These are phyloP conservation scores for Uromys caudimaculatus DNA, from an alignment of 2,797 vertebrate genomes.

Conservation along the genomic window DNA sequence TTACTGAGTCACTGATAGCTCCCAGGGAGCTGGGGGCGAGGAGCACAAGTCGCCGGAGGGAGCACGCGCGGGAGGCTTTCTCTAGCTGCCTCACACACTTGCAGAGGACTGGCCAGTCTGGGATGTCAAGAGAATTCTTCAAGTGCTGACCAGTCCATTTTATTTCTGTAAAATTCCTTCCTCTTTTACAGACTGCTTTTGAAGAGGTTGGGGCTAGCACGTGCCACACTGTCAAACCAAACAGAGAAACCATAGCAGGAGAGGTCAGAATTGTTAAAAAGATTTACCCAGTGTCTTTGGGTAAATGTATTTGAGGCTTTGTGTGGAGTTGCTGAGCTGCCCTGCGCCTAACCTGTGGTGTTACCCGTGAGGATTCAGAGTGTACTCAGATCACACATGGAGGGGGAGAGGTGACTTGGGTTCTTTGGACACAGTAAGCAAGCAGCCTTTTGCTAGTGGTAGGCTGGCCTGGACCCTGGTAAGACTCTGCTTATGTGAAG, in stretches of 20 bases:
- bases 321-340: rapidly evolving
- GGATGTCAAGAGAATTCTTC: not conserved
- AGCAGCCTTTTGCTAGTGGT: not conserved
- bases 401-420: not conserved
- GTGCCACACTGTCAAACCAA: not conserved
- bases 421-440: rapidly evolving
- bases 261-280: not conserved
- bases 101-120: not conserved
- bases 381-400: not conserved
- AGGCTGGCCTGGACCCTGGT: not conserved
- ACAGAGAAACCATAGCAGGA: not conserved
- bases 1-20: not conserved
- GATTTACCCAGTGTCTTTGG: no score
- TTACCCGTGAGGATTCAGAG: not conserved
- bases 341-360: rapidly evolving
- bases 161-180: constrained; percentile 63
- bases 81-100: not conserved
- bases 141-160: constrained; percentile 34
- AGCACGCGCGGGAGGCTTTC: rapidly evolving
- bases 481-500: not conserved
- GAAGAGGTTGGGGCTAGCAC: not conserved
- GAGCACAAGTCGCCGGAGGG: rapidly evolving
- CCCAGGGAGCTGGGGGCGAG: not conserved
- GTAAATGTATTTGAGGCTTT: not conserved
- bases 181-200: constrained; percentile 9